Base-by-base conservation (phyloP, 2,797 vertebrate genomes). In the Bradypus variegatus region DNA sequence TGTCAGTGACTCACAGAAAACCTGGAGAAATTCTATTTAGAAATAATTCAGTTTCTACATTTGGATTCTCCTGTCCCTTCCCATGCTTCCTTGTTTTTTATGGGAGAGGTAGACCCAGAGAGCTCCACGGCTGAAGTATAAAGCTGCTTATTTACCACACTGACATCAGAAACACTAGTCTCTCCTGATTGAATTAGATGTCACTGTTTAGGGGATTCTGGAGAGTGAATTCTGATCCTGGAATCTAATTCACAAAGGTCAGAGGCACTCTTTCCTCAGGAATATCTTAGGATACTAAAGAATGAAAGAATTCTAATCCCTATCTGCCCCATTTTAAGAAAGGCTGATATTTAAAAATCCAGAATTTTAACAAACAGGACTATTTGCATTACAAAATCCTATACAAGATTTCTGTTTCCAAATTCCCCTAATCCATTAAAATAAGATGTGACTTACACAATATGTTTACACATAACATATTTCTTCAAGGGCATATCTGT, bases 1-100 rank as follows among this genome's bases (percentile, higher is more conserved):
- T 45, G 41, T 70, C n/a, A 6, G 86, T 89, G 77, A 88, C 79
- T 93, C 82, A 58, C 41, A 62, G 33, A 89, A 89, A 67, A 93
- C 87, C 85, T 86, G 27, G 67, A 89, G 70, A 88, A 45, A 45
- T 88, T 86, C 72, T 77, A 58, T 62, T 81, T 86, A 87, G 94
- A 92, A 91, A 94, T 87, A 92, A 85, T 89, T 85, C 27, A 19
- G 36, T 77, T 83, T 36, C 83, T 92, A 23, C 21, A 38, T 91
- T 91, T 78, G 76, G 41, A 41, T 89, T 75, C 60, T 50, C 77
- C 78, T 69, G 53, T 55, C 81, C 29, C 21, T 86, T 79, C 14
- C 70, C 23, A 9, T 13, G 21, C 72, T 41, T 64, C 58, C 64
- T 84, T 85, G 13, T 80, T 67, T 82, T 86, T 82, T 48, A 31